Evolutionary conservation across 2,888 invertebrate genomes (phyloP), one percentile per base, ranked within the genome.

Genomic region (Drosophila nigricruria): DNA sequence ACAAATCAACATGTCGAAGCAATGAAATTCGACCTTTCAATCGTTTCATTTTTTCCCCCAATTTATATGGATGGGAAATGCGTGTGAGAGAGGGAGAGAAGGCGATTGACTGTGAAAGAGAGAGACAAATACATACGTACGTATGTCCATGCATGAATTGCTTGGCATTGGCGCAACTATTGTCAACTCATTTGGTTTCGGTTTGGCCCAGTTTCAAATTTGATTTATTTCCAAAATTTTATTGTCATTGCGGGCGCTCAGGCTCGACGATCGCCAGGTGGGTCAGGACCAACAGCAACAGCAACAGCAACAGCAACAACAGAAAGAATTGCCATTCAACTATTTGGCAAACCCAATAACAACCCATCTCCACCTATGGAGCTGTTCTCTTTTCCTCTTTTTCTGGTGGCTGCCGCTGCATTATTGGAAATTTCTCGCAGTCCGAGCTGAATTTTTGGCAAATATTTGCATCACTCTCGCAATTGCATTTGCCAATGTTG

Each of bases 221-320:
- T 89, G 83, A 90, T 90, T 81, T 85, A 90, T 80, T 84, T 74
- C 60, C 77, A 77, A 85, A 77, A 88, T 79, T 83, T 85, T 77
- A 82, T 79, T 77, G 83, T 74, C 79, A 81, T 56, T 72, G 63
- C 62, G 30, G 20, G 12, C 9, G 32, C 18, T n/a, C 30, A 12
- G 61, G 45, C 27, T 59, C 50, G 50, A 12, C 58, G 47, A 68
- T 61, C 50, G 61, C 34, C 69, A 73, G 61, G 61, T 76, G 56
- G 34, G 49, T 32, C 60, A 74, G 27, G 52, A 42, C 70, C 38
- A 36, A 61, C 20, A 49, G 10, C 10, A 12, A 34, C 4, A 34
- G 5, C 14, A 12, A 34, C 34, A 34, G 4, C 34, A 34, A 34
- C 14, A 34, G 10, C 30, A 30, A 34, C 25, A 27, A 27, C 38